Base-by-base conservation (phyloP, 1,140 invertebrate genomes). In the Caerostris extrusa region DNA sequence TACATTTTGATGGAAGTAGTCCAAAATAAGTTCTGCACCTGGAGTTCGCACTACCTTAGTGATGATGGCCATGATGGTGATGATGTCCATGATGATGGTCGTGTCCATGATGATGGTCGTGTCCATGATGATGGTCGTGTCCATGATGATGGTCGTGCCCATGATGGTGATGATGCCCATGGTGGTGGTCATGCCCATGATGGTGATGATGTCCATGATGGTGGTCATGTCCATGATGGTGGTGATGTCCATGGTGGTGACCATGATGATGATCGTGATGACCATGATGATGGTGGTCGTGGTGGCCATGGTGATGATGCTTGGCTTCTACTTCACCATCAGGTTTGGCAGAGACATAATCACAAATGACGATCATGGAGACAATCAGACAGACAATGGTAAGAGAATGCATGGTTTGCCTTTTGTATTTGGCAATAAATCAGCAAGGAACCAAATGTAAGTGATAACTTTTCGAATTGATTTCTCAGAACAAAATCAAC, bases 31-130 rank as follows among this genome's bases (percentile, higher is more conserved):
- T 50, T 12, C 10, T 53, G 10, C 34, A 14, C 10, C 10, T 50
- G 34, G 34, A 77, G 53, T 77, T 53, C 34, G 4, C 34, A 34
- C 17, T 85, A 19, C 83, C 58, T 88, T 88, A 88, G 19, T 88
- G 86, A 50, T 88, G 86, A 61, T 88, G 86, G 2, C 86, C 86
- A 64, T 88, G 86, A 14, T 88, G 86, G 14, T 88, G 60, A 53
- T 88, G 60, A 10, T 88, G 86, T 53, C 61, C 58, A 53, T 88
- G 86, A 56, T 88, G 55, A 56, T 85, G 82, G 56, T 85, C 55
- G 57, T 85, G 82, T 17, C 57, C 82, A 57, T 85, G 83, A 57
- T 85, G 83, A n/a, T 85, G 83, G 7, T 85, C 14, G 14, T 85
- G 83, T 5, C 57, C 60, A 55, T 88, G 86, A 88, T 88, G 60